A percentile compares a stretch with the other conserved stretches of the same genome.
Conservation (phyloP, 2,797 vertebrate species). For the Remorina albescens region DNA sequence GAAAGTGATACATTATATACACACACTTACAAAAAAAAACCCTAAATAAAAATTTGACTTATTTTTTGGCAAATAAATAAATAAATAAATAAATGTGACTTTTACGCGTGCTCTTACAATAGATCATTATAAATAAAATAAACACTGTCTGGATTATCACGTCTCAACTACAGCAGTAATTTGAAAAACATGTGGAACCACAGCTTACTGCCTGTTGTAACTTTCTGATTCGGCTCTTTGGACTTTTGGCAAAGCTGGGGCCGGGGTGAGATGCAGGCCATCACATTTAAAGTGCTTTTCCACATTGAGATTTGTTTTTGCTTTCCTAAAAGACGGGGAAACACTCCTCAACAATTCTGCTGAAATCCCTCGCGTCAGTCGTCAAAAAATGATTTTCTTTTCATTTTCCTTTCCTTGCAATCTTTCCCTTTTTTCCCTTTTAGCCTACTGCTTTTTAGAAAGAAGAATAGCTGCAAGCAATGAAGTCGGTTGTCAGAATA, state of each 20-base stretch:
- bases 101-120: no score
- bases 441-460: conserved; percentile 76
- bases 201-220: conserved; percentile 1
- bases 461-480: conserved; percentile 83
- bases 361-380: conserved; percentile 74
- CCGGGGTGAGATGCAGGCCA: conserved; percentile 62
- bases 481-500: conserved; percentile 69
- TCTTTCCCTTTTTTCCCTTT: conserved; percentile 38
- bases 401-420: conserved; percentile 75
- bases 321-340: conserved; percentile 80
- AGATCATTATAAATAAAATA: no score
- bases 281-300: conserved; percentile 69
- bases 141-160: no score
- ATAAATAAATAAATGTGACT: not conserved
- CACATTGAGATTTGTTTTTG: conserved; percentile 74
- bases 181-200: not conserved
- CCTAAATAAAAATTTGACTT: not conserved
- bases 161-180: conserved; percentile 7
- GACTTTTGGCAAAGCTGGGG: conserved; percentile 24
- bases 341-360: conserved; percentile 71
- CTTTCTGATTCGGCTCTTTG: conserved; percentile 37
- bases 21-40: not conserved
- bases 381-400: conserved; percentile 81
- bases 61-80: not conserved
- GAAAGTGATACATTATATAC: no score